Base-by-base conservation (phyloP, 2,888 invertebrate species). In the Lasiommata megera region DNA sequence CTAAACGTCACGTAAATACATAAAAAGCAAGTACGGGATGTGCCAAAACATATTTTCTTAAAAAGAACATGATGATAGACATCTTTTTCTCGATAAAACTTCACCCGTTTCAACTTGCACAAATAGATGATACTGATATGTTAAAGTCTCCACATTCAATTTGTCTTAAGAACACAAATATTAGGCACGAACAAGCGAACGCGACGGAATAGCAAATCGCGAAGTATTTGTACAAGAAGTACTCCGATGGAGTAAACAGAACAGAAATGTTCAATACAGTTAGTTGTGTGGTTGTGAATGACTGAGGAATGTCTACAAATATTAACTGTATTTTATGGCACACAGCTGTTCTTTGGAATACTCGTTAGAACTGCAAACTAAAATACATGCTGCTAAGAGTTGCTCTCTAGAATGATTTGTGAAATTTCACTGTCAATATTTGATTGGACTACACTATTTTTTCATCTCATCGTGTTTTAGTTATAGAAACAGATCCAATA, bases 151-250 rank as follows among this genome's bases (percentile, higher is more conserved):
- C 70, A 64, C 76, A 75, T 74, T 74, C 70, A 76, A 84, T 87
- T 86, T 84, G 77, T 85, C 78, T 85, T 80, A 70, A 76, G 78
- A 86, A 85, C 83, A 84, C 85, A 88, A 88, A 89, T 87, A 88
- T 86, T 82, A 76, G 79, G 71, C 76, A 68, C 70, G 78, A 80
- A 80, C 84, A 83, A 84, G 76, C 82, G 43, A 80, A 73, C 72
- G 71, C 75, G 77, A 79, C 80, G 82, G 84, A 87, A 88, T 87
- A 88, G 85, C 85, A 87, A 88, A 88, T 84, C 84, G 80, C 79
- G 72, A 73, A 66, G 71, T 84, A 79, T 87, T 88, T 87, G 80
- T 77, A 70, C 73, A 81, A 77, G 77, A 81, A 77, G 77, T 80
- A 83, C 81, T 82, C 79, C 72, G 80, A 79, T 73, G 75, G 79